Evolutionary conservation across 2,797 vertebrate species (phyloP).

Genomic region (Labeo calbasu): DNA sequence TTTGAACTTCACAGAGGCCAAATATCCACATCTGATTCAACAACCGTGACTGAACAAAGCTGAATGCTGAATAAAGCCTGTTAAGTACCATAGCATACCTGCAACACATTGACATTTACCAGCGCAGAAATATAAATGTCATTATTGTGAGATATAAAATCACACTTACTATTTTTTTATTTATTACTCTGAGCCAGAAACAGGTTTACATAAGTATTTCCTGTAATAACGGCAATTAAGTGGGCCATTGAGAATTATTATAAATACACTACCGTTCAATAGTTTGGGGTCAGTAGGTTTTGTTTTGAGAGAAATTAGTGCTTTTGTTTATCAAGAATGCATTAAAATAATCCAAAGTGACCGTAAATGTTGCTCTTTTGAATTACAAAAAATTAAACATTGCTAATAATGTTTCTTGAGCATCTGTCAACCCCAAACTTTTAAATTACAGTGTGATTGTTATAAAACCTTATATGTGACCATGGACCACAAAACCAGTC

Average conservation of each 20-base stretch:
- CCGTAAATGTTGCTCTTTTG: neutral
- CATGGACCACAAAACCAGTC: too few relatives aligned
- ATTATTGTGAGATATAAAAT: neutral
- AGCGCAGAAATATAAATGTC: neutral
- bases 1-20: neutral
- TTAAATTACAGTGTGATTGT: neutral
- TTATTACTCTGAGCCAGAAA: neutral
- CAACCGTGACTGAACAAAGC: neutral
- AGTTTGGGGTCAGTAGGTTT: neutral
- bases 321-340: neutral
- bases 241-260: neutral
- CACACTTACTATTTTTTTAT: neutral
- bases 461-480: neutral
- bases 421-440: neutral
- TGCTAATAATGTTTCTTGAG: neutral
- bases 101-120: neutral
- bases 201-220: neutral
- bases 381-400: neutral
- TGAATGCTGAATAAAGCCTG: neutral
- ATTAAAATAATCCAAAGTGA: neutral
- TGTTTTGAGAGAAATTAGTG: neutral
- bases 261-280: neutral
- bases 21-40: neutral
- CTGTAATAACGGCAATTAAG: neutral
- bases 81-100: neutral